phyloP scores from a whole-genome alignment of 2,113 vertebrate genomes.

The Diphyllodes magnificus region DNA sequence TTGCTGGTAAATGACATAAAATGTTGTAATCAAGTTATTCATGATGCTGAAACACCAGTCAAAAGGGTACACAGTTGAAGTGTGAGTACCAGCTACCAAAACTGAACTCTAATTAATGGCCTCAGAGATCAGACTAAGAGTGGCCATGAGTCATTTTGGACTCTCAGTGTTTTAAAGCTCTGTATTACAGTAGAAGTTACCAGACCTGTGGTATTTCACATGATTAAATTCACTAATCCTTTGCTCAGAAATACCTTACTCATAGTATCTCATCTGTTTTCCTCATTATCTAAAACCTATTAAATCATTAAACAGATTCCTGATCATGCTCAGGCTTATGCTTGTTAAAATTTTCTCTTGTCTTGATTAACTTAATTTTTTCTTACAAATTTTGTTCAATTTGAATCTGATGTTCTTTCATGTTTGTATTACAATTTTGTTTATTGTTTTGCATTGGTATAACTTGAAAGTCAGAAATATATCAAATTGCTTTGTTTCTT shows the following conservation, averaged over 20 bases:
- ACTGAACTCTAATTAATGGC: neutral
- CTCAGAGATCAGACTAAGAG: neutral
- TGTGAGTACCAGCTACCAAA: neutral
- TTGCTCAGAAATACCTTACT: neutral
- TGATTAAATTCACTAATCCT: neutral
- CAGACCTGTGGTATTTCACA: neutral
- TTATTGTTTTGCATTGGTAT: neutral
- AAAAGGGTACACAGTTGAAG: neutral
- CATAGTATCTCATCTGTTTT: neutral
- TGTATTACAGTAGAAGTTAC: neutral
- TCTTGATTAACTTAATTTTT: neutral
- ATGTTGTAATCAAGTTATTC: neutral
- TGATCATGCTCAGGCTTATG: neutral
- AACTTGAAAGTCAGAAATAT: neutral
- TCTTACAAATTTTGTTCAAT: neutral
- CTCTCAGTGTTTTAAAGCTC: neutral
- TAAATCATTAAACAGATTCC: neutral
- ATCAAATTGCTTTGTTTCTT: neutral
- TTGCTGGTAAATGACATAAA: neutral
- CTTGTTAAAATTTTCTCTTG: neutral
- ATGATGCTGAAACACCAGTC: neutral
- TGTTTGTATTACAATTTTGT: neutral
- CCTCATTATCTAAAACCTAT: neutral
- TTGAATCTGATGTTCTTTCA: neutral
- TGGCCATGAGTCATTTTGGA: accelerated